Evolutionary conservation across 2,888 invertebrate species (phyloP), one percentile per base, ranked within the genome.

Genomic region (Seladonia tumulorum): DNA sequence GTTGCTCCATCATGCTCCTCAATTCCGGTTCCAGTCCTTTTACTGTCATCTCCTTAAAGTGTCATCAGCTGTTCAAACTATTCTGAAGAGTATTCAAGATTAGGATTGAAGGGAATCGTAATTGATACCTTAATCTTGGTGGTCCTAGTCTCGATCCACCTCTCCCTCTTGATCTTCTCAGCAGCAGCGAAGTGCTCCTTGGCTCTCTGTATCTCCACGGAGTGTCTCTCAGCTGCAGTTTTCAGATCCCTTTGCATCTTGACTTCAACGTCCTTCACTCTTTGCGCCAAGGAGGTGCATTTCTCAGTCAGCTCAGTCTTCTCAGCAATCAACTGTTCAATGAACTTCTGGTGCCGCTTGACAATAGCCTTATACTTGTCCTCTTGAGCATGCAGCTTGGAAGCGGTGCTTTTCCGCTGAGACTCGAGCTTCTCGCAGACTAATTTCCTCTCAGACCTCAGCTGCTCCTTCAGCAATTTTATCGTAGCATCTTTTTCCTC

Each of bases 21-120:
- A 98, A 96, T 94, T 98, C 98, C 0, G 97, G 97, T 94, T 98
- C 98, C n/a, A 98, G 94, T 0, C 98, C 98, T 95, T 98, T 98
- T 0, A 98, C 97, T 7, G 98, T 98, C 92, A 98, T 95, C 93
- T 98, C 98, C 97, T 97, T 82, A 80, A 80, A 66, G 29, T 16
- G 18, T 66, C 5, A 66, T 66, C 18, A 16, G 35, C 66, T 35
- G 2, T 66, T 66, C 29, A 66, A 66, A 8, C 29, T 66, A 22
- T 35, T 66, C 10, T 22, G 18, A 22, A 35, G 2, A 66, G 16
- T 8, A 35, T 29, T 29, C 18, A 18, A 66, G 1, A 18, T 18
- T 18, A 66, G 8, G 18, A 25, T 63, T 2, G 2, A 29, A 35
- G 1, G 35, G 10, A 66, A 66, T 35, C 22, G 29, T 2, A 35